These are phyloP conservation scores for Coenonympha arcania DNA, from an alignment of 2,888 invertebrate genomes.

Conservation along the genomic window DNA sequence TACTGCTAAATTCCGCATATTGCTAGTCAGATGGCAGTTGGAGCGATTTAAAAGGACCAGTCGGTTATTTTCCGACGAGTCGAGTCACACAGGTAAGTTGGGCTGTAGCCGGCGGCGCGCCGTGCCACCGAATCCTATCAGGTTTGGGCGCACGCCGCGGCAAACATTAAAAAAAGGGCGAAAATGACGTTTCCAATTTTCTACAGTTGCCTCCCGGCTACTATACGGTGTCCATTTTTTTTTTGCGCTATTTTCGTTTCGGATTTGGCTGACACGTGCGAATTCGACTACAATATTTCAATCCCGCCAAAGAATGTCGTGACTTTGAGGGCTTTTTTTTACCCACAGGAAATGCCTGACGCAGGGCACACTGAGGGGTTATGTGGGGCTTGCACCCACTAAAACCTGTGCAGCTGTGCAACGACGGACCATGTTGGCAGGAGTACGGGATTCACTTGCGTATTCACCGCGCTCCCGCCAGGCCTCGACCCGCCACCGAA, in stretches of 20 bases:
- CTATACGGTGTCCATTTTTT: conserved; percentile 44
- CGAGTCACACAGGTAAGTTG: conserved; percentile 44
- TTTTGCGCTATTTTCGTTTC: conserved; percentile 70
- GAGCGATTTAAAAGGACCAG: conserved; percentile 49
- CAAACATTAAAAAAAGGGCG: conserved; percentile 74
- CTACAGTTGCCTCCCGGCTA: conserved; percentile 68
- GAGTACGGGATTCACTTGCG: too few relatives aligned
- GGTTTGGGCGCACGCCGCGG: conserved; percentile 43
- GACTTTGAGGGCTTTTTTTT: too few relatives aligned
- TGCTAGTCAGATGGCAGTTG: conserved; percentile 20
- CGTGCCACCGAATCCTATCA: conserved; percentile 52
- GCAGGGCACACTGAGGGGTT: too few relatives aligned
- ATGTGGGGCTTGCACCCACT: too few relatives aligned
- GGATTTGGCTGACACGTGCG: conserved; percentile 61
- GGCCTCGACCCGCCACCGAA: too few relatives aligned
- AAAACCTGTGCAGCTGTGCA: too few relatives aligned
- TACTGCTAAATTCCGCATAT: too few relatives aligned
- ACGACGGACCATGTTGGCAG: too few relatives aligned
- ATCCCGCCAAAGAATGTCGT: conserved; percentile 65
- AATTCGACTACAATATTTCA: conserved; percentile 60
- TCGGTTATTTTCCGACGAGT: conserved; percentile 55
- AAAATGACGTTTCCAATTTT: conserved; percentile 77
- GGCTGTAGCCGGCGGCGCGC: conserved; percentile 44
- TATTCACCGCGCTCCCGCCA: too few relatives aligned
- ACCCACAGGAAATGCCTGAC: too few relatives aligned